phyloP scores from a whole-genome alignment of 2,113 vertebrate genomes.

The Callorhinus ursinus region DNA sequence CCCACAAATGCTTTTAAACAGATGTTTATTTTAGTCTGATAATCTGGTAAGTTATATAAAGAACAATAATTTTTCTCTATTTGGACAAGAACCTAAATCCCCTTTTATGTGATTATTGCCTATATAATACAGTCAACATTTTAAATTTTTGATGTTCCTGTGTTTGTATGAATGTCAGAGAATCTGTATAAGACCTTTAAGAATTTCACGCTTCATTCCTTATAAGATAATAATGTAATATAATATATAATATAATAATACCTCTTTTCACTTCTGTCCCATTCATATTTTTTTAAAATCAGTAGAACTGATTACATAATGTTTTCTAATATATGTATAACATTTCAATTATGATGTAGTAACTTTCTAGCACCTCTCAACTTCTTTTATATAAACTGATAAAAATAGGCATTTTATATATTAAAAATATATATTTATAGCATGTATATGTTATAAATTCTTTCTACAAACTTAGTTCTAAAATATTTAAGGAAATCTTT shows the following conservation, averaged over 20 bases:
- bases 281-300: not conserved
- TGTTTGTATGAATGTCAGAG: not conserved
- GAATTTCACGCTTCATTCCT: not conserved
- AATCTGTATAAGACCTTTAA: not conserved
- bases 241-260: not conserved
- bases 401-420: not conserved
- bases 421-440: too few relatives aligned
- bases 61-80: not conserved
- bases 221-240: not conserved
- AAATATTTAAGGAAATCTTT: not conserved
- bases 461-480: not conserved
- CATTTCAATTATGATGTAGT: not conserved
- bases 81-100: not conserved
- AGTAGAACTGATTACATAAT: not conserved
- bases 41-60: not conserved
- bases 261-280: not conserved
- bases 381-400: not conserved
- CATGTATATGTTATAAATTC: not conserved
- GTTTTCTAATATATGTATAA: not conserved
- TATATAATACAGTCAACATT: not conserved
- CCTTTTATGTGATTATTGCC: not conserved
- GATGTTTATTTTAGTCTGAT: not conserved
- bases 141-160: not conserved
- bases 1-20: not conserved
- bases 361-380: not conserved